Evolutionary conservation across 2,888 invertebrate species (phyloP), one percentile per base, ranked within the genome.

Genomic region (Melanargia galathea): DNA sequence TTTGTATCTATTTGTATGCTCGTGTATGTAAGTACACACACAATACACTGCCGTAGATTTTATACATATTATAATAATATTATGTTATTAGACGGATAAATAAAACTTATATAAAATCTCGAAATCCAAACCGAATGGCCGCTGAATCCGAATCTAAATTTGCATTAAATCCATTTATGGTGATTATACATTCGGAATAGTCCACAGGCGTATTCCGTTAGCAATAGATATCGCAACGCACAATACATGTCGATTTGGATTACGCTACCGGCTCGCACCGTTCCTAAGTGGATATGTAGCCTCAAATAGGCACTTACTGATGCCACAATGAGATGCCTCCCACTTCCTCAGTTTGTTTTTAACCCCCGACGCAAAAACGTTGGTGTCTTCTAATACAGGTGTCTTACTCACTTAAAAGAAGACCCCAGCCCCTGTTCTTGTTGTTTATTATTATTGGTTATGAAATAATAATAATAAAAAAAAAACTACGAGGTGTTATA

Each of bases 111-210:
- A 59, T 52, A 40, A 60, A 61, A 46, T 48, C 56, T 33, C 33
- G 33, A 11, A 35, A 56, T 62, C 59, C 59, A 52, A 55, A 84
- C 83, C 80, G 78, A 79, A 76, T 76, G 71, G 72, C 77, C 77
- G 81, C 84, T 81, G 76, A 80, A 79, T 79, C 75, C 73, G 75
- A 73, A 78, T 76, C 75, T 73, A 80, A 77, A 87, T 87, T 86
- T 87, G 84, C 87, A 87, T 87, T 83, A 84, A 86, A 85, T 84
- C 86, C 83, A 84, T 86, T 87, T 86, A 84, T 81, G 80, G 79
- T 72, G 82, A 84, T 86, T 85, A 86, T 82, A 82, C 83, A 71
- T 69, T 67, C 74, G 71, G 80, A 83, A 81, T 82, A 86, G 80
- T 80, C 82, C 76, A 79, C 77, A 73, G 72, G 68, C 69, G 69